Conservation (phyloP, 2,797 vertebrate genomes). For the Crossoptilon crossoptilon region DNA sequence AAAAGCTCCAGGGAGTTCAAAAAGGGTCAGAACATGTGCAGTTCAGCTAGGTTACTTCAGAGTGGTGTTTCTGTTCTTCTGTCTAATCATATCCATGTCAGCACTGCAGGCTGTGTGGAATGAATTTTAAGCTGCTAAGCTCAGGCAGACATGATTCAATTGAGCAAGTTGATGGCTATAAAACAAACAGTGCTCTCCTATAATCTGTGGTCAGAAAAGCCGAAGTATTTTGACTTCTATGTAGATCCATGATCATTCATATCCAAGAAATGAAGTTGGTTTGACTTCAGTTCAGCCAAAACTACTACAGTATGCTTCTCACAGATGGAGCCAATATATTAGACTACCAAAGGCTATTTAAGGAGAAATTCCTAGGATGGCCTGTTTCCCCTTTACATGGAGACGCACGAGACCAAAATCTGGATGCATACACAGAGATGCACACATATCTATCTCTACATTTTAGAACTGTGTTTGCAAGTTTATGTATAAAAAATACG, state of each 20-base stretch:
- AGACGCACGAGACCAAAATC: neutral
- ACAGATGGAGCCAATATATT: neutral
- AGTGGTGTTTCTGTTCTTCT: slow-evolving; percentile 89
- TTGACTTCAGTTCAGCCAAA: neutral
- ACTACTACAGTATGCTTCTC: neutral
- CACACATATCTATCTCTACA: neutral
- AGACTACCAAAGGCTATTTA: neutral
- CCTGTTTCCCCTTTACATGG: neutral
- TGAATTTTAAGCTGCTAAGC: slow-evolving; percentile 85
- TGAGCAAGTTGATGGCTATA: slow-evolving; percentile 82
- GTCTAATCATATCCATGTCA: slow-evolving; percentile 99
- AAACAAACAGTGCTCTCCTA: slow-evolving; percentile 77
- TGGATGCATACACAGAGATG: neutral
- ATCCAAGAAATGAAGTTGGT: neutral
- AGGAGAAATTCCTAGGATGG: neutral
- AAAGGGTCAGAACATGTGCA: slow-evolving; percentile 90
- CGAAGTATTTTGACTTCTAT: neutral
- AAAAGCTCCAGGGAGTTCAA: slow-evolving; percentile 89
- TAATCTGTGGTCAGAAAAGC: slow-evolving; percentile 65
- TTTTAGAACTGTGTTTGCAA: neutral
- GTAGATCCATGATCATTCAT: neutral
- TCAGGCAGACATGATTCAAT: slow-evolving; percentile 83
- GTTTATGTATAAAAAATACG: neutral
- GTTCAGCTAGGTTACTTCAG: slow-evolving; percentile 91
- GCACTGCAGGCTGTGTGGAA: slow-evolving; percentile 89